Evolutionary conservation across 2,888 invertebrate genomes (phyloP).

Genomic region (Amblyjoppa proteus): DNA sequence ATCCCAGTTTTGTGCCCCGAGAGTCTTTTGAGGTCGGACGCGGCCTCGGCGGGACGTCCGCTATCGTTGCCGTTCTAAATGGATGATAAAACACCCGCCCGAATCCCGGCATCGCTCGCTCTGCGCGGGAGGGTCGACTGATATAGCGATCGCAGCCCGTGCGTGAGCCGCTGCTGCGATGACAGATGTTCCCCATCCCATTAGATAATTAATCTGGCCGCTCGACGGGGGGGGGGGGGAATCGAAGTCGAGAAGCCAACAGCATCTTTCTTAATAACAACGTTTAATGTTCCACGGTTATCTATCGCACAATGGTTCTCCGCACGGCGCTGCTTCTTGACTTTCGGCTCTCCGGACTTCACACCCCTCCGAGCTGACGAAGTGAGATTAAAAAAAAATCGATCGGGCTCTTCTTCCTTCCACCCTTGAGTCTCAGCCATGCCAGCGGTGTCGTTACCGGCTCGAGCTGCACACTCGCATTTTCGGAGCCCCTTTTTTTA

Average conservation of each 20-base stretch:
- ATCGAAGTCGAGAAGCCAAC: conserved; percentile 3
- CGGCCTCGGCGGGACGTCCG: background rate
- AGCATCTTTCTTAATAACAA: conserved; percentile 23
- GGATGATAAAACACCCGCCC: conserved; percentile 8
- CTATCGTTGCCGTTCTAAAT: background rate
- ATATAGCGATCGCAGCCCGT: conserved; percentile 63
- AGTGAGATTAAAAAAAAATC: conserved; percentile 49
- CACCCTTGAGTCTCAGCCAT: conserved; percentile 9
- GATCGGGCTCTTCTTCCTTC: conserved; percentile 66
- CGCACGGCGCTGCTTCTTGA: conserved; percentile 15
- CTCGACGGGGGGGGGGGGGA: conserved; percentile 44
- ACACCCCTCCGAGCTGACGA: conserved; percentile 22
- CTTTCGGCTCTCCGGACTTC: conserved; percentile 1
- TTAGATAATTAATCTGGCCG: conserved; percentile 83
- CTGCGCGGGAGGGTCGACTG: conserved; percentile 55
- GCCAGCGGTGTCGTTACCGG: conserved; percentile 24
- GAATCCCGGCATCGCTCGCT: conserved; percentile 23
- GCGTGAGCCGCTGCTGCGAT: conserved; percentile 71
- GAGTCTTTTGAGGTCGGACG: conserved; percentile 59
- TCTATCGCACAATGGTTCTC: conserved; percentile 43
- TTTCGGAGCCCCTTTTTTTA: conserved; percentile 60
- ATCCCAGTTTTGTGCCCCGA: conserved; percentile 53
- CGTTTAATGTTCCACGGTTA: conserved; percentile 35
- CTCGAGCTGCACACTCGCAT: conserved; percentile 12
- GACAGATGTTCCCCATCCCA: conserved; percentile 83